Evolutionary conservation across 2,888 invertebrate species (phyloP), one percentile per base, ranked within the genome.

Genomic region (Nemotelus nigrinus): DNA sequence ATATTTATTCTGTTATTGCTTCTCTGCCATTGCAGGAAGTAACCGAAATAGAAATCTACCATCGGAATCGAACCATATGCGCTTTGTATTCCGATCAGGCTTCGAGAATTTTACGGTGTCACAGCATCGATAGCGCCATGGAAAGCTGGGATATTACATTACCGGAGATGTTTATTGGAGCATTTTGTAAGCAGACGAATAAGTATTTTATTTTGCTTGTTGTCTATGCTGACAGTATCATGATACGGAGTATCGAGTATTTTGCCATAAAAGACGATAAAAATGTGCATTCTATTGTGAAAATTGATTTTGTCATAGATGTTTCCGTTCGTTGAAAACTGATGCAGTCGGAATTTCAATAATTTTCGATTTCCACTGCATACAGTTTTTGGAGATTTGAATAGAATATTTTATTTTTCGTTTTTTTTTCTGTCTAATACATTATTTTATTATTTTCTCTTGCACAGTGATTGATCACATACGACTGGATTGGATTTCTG

Each of bases 401-500:
- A 10, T 50, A 25, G 10, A 50, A 79, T 47, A 53, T 41, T 76
- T 55, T 70, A 3, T 39, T 43, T 25, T 45, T 67, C 76, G 78
- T 39, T 67, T 58, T 50, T 10, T 25, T 25, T 25, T 25, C 25
- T 25, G 25, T 25, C 25, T 25, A 25, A 25, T 25, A 25, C 25
- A 25, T 25, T 25, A 25, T 25, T 25, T 25, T 25, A 25, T 25
- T 25, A 4, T 4, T 63, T 41, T 63, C 39, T 63, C 10, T 53
- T 63, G 39, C 8, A 25, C 43, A 76, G 94, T 91, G 81, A 92
- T 95, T 80, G 91, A 91, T 81, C 93, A 93, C 84, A 89, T 96
- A 83, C 92, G 92, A 4, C 86, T 93, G 81, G 96, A 97, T 88
- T 97, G 96, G 96, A 88, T 95, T 78, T 91, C 94, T 25, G 91